Evolutionary conservation across 1,140 invertebrate genomes (phyloP), one percentile per base, ranked within the genome.

Genomic region (Drosophila prosaltans): DNA sequence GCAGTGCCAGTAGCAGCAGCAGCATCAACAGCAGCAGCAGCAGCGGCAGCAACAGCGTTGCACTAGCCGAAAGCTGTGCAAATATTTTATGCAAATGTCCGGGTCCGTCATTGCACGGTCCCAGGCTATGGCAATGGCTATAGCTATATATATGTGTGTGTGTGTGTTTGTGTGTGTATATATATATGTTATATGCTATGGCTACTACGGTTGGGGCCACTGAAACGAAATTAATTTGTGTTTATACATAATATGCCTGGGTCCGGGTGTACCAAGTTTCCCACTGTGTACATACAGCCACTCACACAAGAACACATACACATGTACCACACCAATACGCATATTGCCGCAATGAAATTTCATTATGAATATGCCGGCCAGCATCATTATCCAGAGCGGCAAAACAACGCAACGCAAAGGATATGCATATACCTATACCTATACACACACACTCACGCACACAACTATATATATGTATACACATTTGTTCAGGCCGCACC

Each of bases 31-130:
- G 24, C 11, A 57, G 28, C 41, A 32, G 28, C 36, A 32, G 65
- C 7, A 67, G 65, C 67, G 69, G 65, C 43, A 78, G 77, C 54
- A 66, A 73, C 70, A 69, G 75, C 80, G 70, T 72, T 86, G 83
- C 83, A 86, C 83, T 86, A 88, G 74, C 78, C 84, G 80, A 88
- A 89, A 72, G 84, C 84, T 89, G 85, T 79, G 90, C 86, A 91
- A 91, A 91, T 91, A 91, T 91, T 91, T 91, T 88, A 91, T 90
- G 90, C 90, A 91, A 91, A 91, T 91, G 90, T 84, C 86, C 74
- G 72, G 73, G 76, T 74, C 75, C 69, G 74, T 80, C 80, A 86
- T 72, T 90, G 82, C 86, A 81, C 74, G 75, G 74, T 67, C 72
- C 73, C 57, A 51, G 65, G 69, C 40, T 65, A 54, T 55, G 28